Conservation (phyloP, 2,113 vertebrate species). For the Campylomormyrus numenius region DNA sequence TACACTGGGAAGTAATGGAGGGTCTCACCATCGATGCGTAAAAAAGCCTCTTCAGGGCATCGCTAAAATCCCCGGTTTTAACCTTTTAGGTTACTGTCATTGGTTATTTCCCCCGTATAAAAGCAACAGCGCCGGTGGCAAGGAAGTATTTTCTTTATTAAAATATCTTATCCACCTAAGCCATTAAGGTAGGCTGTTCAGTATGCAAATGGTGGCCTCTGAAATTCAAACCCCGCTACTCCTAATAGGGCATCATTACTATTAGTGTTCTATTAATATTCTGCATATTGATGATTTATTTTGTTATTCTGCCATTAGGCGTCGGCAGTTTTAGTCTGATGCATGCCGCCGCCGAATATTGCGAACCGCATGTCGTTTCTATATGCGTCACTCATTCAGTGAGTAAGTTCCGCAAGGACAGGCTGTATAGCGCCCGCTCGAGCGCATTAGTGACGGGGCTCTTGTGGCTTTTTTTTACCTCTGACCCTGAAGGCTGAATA, state of each 20-base stretch:
- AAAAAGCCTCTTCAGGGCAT: not conserved
- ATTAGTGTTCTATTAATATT: not conserved
- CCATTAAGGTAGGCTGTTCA: conserved; percentile 2
- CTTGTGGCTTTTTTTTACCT: not conserved
- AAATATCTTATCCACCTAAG: not conserved
- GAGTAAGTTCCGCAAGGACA: not conserved
- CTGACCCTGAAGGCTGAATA: not conserved
- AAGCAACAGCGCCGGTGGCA: not conserved
- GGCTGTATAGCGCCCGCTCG: not conserved
- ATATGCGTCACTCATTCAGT: not conserved
- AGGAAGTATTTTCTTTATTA: not conserved
- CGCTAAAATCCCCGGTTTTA: not conserved
- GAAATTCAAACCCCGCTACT: not conserved
- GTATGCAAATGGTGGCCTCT: conserved; percentile 1
- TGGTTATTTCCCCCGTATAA: not conserved
- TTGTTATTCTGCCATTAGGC: conserved; percentile 2
- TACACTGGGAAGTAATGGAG: not conserved
- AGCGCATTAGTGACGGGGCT: not conserved
- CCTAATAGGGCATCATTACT: not conserved
- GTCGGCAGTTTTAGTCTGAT: not conserved
- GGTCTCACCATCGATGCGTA: not conserved
- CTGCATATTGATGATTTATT: not conserved
- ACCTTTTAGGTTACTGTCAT: not conserved
- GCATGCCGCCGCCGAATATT: not conserved
- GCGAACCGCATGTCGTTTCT: not conserved